Evolutionary conservation across 2,113 vertebrate genomes (phyloP).

Genomic region (Noturus placidus): DNA sequence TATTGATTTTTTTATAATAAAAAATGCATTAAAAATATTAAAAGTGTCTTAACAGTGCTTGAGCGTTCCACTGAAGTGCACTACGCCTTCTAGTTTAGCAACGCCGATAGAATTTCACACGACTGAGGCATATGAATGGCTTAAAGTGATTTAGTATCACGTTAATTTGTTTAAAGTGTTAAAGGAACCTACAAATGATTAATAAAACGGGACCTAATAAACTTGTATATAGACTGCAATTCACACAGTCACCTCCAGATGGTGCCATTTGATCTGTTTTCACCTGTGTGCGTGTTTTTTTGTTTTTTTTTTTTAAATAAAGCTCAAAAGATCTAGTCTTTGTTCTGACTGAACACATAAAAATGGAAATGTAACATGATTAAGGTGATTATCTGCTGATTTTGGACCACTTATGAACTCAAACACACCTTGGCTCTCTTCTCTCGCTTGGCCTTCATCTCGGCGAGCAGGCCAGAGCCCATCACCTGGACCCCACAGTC

Average conservation of each 20-base stretch:
- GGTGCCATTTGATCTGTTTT: not conserved
- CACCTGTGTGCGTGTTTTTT: not conserved
- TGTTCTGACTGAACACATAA: not conserved
- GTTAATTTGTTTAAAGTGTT: not conserved
- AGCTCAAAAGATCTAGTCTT: not conserved
- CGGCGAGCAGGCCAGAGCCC: conserved; percentile 88
- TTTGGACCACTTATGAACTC: not conserved
- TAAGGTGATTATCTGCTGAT: not conserved
- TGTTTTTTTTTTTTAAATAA: not conserved
- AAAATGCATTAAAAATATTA: conserved; percentile 23
- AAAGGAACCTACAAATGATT: not conserved
- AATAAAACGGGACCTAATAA: not conserved
- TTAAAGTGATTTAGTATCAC: not conserved
- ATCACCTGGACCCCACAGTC: conserved; percentile 92
- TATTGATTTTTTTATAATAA: conserved; percentile 24
- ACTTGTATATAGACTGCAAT: not conserved
- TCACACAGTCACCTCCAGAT: not conserved
- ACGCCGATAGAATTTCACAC: not conserved
- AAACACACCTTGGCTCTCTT: conserved; percentile 85
- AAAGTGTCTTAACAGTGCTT: not conserved
- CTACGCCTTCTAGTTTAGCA: not conserved
- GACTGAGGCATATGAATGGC: not conserved
- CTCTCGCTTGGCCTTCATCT: conserved; percentile 98
- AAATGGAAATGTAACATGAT: not conserved
- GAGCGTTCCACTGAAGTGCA: not conserved